Conservation (phyloP, 2,113 vertebrate species). For the Hydrochoerus hydrochaeris region DNA sequence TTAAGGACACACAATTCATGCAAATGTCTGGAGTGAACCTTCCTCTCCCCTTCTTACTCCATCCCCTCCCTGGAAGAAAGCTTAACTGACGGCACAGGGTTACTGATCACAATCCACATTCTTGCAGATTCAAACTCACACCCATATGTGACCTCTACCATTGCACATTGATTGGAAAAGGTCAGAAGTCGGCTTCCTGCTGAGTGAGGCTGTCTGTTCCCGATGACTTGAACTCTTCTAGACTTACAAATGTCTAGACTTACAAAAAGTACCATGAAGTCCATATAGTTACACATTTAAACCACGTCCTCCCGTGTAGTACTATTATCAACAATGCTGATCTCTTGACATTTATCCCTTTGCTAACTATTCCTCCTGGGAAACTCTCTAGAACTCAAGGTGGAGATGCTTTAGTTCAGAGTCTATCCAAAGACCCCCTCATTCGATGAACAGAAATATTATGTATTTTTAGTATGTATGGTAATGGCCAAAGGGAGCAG, state of each 20-base stretch:
- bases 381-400: not conserved
- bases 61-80: not conserved
- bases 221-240: not conserved
- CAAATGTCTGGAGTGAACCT: not conserved
- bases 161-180: not conserved
- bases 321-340: not conserved
- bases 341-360: not conserved
- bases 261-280: not conserved
- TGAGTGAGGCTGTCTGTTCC: too few species aligned
- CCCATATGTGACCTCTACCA: not conserved
- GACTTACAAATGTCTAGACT: not conserved
- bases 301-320: not conserved
- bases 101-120: too few species aligned
- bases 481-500: not conserved
- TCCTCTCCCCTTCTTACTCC: not conserved
- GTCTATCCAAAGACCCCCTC: not conserved
- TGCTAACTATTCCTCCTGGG: not conserved
- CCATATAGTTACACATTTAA: not conserved
- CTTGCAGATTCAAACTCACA: not conserved
- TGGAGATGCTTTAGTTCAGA: not conserved
- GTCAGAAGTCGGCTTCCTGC: not conserved
- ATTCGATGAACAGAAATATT: not conserved
- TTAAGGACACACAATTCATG: not conserved
- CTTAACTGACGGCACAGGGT: not conserved
- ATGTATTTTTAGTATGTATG: not conserved